phyloP scores from a whole-genome alignment of 2,797 vertebrate species.

The Cyclura pinguis region DNA sequence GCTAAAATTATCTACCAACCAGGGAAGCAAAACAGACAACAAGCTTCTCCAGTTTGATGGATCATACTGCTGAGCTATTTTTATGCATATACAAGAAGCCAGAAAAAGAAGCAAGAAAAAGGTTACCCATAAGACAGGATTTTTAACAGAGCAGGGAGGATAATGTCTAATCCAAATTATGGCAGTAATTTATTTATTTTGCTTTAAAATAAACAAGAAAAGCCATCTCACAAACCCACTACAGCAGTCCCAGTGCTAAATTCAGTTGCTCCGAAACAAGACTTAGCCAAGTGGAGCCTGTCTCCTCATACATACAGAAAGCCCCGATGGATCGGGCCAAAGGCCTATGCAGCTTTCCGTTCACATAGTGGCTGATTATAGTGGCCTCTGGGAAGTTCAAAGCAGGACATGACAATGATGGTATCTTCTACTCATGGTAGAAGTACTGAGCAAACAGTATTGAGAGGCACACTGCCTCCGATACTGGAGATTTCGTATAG shows the following conservation, averaged over 20 bases:
- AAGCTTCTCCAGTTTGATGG: neutral
- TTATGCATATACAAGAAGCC: neutral
- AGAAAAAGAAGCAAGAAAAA: constrained; percentile 5
- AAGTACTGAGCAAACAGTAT: too few species aligned
- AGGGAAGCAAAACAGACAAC: neutral
- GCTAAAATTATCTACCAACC: constrained; percentile 25
- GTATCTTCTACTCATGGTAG: too few species aligned
- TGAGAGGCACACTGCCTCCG: too few species aligned
- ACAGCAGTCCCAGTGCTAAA: neutral
- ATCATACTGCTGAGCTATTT: neutral
- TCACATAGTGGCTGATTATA: too few species aligned
- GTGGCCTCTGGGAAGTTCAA: too few species aligned
- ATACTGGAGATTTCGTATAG: too few species aligned
- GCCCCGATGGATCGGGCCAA: too few species aligned
- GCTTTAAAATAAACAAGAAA: neutral
- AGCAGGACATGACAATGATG: too few species aligned
- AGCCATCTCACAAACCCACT: neutral
- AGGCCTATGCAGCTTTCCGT: too few species aligned
- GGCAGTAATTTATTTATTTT: neutral
- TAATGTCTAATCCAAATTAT: neutral
- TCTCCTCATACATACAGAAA: too few species aligned
- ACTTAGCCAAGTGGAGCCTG: neutral
- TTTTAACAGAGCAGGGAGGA: neutral
- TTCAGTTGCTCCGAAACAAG: too few species aligned
- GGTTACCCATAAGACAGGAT: neutral